phyloP scores from a whole-genome alignment of 2,113 vertebrate species.

The Gorsachius goisagi region DNA sequence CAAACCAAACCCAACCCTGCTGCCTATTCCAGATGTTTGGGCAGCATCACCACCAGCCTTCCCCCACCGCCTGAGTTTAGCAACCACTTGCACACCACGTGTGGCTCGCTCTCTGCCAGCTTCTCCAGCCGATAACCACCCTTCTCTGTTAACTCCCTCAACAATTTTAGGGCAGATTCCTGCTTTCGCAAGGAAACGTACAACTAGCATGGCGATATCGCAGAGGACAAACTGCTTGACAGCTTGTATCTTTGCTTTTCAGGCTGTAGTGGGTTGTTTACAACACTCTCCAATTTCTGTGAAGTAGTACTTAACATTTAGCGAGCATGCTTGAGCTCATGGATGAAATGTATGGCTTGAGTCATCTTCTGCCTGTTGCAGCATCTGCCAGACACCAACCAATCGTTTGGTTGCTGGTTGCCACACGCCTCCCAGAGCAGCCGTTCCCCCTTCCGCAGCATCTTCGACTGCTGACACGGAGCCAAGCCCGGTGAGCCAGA shows the following conservation, averaged over 20 bases:
- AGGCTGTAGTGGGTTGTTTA: neutral
- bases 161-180: neutral
- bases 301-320: neutral
- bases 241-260: neutral
- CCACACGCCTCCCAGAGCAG: neutral
- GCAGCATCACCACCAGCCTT: neutral
- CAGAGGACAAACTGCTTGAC: neutral
- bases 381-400: neutral
- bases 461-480: neutral
- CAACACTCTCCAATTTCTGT: neutral
- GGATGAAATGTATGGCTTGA: neutral
- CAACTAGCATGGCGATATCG: neutral
- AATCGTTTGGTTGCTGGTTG: neutral
- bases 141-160: neutral
- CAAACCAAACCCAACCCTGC: neutral
- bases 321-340: neutral
- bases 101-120: neutral
- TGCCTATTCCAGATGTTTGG: neutral
- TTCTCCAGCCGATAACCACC: neutral
- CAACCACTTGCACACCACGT: too few species aligned
- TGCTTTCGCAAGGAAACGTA: neutral
- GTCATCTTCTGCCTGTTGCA: neutral
- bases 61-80: neutral
- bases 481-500: rapidly evolving
- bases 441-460: neutral